A percentile compares a stretch with the other conserved stretches of the same genome.
Evolutionary conservation across 1,140 invertebrate species (phyloP).

Genomic region (Cepaea nemoralis): DNA sequence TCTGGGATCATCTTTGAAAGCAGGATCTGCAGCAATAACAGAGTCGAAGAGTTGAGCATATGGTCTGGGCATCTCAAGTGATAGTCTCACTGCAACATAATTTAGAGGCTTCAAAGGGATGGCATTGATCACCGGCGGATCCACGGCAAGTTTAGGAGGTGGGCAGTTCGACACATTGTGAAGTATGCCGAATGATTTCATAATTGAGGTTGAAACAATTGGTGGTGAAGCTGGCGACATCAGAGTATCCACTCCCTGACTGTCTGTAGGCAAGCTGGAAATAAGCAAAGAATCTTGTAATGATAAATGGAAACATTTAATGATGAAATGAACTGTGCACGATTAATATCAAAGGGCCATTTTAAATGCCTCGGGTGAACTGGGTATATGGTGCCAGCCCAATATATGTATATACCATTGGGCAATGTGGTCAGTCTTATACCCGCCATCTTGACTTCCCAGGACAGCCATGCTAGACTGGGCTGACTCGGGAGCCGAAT

Average conservation of each 20-base stretch:
- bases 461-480: too few species aligned
- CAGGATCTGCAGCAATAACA: conserved; percentile 53
- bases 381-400: too few species aligned
- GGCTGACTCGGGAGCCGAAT: too few species aligned
- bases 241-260: not conserved
- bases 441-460: too few species aligned
- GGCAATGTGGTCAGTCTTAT: too few species aligned
- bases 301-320: too few species aligned
- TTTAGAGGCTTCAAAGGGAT: conserved; percentile 34
- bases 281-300: too few species aligned
- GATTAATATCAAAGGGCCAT: too few species aligned
- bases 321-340: too few species aligned
- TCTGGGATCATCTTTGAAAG: conserved; percentile 60
- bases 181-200: not conserved
- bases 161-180: not conserved
- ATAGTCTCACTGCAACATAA: conserved; percentile 39
- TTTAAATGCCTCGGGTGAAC: too few species aligned
- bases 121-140: conserved; percentile 44
- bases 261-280: not conserved
- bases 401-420: too few species aligned
- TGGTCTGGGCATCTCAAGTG: conserved; percentile 35
- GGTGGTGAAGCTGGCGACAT: not conserved
- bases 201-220: not conserved
- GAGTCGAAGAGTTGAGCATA: conserved; percentile 45
- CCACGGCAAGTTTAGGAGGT: conserved; percentile 34